A percentile compares a stretch with the other conserved stretches of the same genome.
These are phyloP conservation scores for Acyrthosiphon pisum DNA, from an alignment of 1,140 invertebrate genomes.

Conservation along the genomic window DNA sequence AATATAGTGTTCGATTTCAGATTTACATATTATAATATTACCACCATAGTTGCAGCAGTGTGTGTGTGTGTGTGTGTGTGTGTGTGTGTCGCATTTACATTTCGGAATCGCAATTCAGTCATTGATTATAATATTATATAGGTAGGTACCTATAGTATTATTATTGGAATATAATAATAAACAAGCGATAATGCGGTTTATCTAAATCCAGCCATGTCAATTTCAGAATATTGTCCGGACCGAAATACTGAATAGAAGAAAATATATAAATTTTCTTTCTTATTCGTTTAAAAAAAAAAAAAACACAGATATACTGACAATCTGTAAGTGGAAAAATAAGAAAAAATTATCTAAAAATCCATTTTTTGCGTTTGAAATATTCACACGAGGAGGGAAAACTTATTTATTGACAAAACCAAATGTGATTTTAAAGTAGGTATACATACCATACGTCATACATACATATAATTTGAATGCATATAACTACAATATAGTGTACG, in stretches of 20 bases:
- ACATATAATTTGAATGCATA: background rate
- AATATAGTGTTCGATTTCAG: conserved; percentile 5
- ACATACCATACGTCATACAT: background rate
- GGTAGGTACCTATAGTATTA: background rate
- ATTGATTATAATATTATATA: background rate
- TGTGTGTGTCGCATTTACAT: background rate
- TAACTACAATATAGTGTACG: too few relatives aligned
- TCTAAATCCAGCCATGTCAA: background rate
- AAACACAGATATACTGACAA: too few relatives aligned
- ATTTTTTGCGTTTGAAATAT: background rate
- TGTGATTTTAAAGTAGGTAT: background rate
- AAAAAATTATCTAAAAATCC: background rate
- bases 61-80: background rate
- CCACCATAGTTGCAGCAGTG: background rate
- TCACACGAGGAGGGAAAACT: background rate
- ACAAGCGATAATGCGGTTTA: background rate
- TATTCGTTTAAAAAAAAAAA: background rate
- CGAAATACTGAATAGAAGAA: background rate
- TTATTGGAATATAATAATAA: background rate
- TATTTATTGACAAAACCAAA: background rate
- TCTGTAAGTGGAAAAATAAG: too few relatives aligned
- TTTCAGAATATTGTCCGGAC: background rate
- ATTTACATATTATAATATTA: background rate
- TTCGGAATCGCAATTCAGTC: background rate
- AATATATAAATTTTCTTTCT: background rate